Conservation (phyloP, 2,797 vertebrate species). For the Loriculus beryllinus region DNA sequence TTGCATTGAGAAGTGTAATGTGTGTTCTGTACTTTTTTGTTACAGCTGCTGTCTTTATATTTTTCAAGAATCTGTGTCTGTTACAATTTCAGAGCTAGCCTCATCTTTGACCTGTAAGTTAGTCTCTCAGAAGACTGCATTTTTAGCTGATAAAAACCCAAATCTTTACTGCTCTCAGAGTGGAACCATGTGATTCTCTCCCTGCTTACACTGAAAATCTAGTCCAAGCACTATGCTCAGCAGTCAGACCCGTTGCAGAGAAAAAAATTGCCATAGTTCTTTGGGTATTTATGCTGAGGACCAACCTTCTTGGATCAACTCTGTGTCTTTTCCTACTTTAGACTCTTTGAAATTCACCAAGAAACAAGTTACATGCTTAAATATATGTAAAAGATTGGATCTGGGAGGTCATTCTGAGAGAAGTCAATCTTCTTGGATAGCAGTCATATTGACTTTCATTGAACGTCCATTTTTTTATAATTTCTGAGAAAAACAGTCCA, state of each 20-base stretch:
- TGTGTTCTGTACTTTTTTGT: not conserved
- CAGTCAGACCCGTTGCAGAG: not conserved
- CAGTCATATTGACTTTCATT: not conserved
- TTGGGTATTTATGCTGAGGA: not conserved
- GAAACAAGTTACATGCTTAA: not conserved
- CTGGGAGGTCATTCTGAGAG: not conserved
- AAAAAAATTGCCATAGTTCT: not conserved
- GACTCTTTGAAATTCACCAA: not conserved
- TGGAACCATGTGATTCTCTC: not conserved
- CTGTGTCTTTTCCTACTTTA: not conserved
- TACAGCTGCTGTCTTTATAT: not conserved
- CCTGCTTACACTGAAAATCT: not conserved
- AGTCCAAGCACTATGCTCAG: not conserved
- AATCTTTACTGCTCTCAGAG: not conserved
- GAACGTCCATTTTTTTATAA: not conserved
- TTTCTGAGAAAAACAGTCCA: not conserved
- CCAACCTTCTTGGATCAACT: not conserved
- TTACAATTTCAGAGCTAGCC: not conserved
- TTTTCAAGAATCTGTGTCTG: not conserved
- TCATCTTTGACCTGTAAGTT: not conserved
- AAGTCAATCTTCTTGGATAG: not conserved
- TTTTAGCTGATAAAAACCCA: not conserved
- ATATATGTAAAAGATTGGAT: not conserved
- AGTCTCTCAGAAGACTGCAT: not conserved
- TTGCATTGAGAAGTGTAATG: not conserved